phyloP scores from a whole-genome alignment of 2,888 invertebrate genomes.

The Cosmorhoe ocellata region DNA sequence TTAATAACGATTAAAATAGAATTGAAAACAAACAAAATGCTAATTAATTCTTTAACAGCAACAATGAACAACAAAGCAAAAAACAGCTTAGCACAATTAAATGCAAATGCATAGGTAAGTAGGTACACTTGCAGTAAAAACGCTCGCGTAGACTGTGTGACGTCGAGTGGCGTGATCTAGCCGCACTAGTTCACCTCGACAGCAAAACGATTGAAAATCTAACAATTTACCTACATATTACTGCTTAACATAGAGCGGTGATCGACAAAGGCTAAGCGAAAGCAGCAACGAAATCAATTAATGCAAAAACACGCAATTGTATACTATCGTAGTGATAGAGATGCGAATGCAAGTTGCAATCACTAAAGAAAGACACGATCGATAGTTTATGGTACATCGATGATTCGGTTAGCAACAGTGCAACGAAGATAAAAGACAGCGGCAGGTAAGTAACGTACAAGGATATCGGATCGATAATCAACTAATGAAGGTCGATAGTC shows the following conservation, averaged over 20 bases:
- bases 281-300: conserved; percentile 10
- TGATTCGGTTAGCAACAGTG: conserved; percentile 13
- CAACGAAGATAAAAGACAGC: conserved; percentile 12
- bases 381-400: conserved; percentile 22
- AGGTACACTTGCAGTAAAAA: conserved; percentile 26
- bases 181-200: conserved; percentile 16
- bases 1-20: conserved; percentile 2
- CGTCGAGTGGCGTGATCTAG: conserved; percentile 34
- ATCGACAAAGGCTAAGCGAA: not conserved
- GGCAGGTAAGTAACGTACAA: conserved; percentile 9
- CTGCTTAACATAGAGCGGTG: conserved; percentile 2
- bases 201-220: not conserved
- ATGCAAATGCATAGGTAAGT: conserved; percentile 29
- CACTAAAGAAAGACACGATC: conserved; percentile 21
- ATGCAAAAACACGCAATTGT: not conserved
- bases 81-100: conserved; percentile 30
- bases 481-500: conserved; percentile 24
- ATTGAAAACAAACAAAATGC: conserved; percentile 13
- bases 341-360: conserved; percentile 22
- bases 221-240: conserved; percentile 2
- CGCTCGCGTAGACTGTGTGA: conserved; percentile 31
- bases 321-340: conserved; percentile 9
- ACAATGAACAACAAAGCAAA: conserved; percentile 21
- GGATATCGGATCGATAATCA: conserved; percentile 15
- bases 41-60: conserved; percentile 22